A percentile compares a stretch with the other conserved stretches of the same genome.
phyloP scores from a whole-genome alignment of 64 coral and sea anemone species.

The Montipora foliosa region DNA sequence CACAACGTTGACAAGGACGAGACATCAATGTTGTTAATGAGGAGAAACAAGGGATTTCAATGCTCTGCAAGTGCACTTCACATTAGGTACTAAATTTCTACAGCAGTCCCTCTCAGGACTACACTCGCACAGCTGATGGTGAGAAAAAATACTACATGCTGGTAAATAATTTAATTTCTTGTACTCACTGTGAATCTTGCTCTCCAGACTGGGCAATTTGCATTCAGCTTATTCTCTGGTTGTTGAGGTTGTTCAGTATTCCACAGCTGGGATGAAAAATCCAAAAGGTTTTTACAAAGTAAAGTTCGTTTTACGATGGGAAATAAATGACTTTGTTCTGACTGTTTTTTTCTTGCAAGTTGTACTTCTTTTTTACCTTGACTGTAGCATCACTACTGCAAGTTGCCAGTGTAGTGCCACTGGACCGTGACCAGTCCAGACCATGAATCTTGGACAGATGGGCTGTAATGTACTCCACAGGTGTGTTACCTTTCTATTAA shows the following conservation, averaged over 20 bases:
- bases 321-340: no score
- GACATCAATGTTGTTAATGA: no score
- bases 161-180: neutral
- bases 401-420: constrained; percentile 82
- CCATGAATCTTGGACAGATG: constrained; percentile 97
- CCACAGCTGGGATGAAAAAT: constrained; percentile 71
- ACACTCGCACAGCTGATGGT: no score
- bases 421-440: constrained; percentile 86
- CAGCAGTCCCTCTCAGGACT: no score
- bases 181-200: constrained; percentile 85
- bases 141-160: neutral
- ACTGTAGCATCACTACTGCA: constrained; percentile 96
- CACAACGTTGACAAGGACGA: no score
- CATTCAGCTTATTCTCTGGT: constrained; percentile 83
- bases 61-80: no score
- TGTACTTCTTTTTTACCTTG: constrained; percentile 49
- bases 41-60: no score
- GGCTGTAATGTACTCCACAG: constrained; percentile 94
- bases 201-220: constrained; percentile 84
- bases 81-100: no score
- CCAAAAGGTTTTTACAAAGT: neutral
- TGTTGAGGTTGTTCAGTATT: constrained; percentile 88
- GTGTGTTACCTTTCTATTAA: constrained; percentile 92
- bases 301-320: no score
- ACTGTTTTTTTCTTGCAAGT: no score